Percentiles rank a stretch among this genome's conserved stretches.
These are phyloP conservation scores for Hetaerina titia DNA, from an alignment of 2,888 invertebrate genomes.

Conservation along the genomic window DNA sequence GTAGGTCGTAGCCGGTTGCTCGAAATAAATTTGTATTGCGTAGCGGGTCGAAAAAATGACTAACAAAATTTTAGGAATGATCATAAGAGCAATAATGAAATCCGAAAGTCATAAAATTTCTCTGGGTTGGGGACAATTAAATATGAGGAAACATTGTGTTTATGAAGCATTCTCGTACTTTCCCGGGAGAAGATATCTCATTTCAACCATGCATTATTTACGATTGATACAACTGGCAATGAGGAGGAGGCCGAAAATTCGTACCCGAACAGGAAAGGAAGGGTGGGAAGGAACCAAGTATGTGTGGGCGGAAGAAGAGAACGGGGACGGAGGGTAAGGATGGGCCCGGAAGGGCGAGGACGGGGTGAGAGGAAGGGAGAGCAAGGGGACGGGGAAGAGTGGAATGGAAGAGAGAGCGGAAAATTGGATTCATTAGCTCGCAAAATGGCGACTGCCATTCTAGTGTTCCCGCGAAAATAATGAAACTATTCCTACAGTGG, in stretches of 20 bases:
- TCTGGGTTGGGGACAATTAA: background rate
- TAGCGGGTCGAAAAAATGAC: too few relatives aligned
- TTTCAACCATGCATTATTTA: constrained; percentile 6
- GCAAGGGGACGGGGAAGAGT: background rate
- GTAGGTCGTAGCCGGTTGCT: too few relatives aligned
- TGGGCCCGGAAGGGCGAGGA: background rate
- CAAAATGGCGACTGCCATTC: background rate
- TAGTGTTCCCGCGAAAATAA: background rate
- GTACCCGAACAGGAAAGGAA: background rate
- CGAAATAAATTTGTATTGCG: too few relatives aligned
- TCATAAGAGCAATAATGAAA: background rate
- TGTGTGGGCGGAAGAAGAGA: too few relatives aligned
- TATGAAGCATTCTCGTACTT: background rate
- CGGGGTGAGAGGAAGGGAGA: background rate
- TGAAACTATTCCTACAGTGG: background rate
- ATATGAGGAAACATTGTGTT: background rate
- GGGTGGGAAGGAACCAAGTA: background rate
- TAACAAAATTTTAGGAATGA: too few relatives aligned
- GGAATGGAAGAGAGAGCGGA: background rate
- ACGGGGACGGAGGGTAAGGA: background rate
- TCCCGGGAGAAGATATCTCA: background rate
- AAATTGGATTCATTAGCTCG: background rate
- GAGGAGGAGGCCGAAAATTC: background rate
- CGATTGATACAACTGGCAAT: background rate
- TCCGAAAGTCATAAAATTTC: background rate